Conservation (phyloP, 2,113 vertebrate species). For the Atrichornis clamosus region DNA sequence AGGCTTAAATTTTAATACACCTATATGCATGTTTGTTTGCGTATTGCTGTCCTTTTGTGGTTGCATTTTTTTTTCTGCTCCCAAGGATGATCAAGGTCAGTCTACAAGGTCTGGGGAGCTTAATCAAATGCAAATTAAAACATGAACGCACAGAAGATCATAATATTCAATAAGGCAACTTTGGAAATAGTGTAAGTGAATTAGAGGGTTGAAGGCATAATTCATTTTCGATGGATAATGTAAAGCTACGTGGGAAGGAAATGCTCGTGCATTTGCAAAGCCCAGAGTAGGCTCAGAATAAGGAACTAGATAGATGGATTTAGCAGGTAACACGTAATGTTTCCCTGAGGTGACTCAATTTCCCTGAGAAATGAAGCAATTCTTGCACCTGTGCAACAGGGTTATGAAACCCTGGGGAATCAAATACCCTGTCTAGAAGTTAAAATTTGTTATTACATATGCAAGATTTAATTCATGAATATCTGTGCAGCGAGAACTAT, state of each 20-base stretch:
- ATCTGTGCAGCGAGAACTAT: neutral
- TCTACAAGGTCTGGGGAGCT: neutral
- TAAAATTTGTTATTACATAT: neutral
- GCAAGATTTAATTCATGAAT: neutral
- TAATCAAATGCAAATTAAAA: constrained; percentile 64
- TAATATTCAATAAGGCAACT: constrained; percentile 57
- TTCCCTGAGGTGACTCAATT: constrained; percentile 18
- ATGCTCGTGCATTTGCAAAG: constrained; percentile 2
- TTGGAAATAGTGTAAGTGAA: constrained; percentile 50
- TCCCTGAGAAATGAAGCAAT: constrained; percentile 28
- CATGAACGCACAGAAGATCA: neutral
- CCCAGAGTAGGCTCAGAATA: neutral
- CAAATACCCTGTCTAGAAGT: neutral
- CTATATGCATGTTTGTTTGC: neutral
- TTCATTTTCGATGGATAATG: constrained; percentile 44
- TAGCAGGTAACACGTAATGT: constrained; percentile 26
- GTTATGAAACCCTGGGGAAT: constrained; percentile 15
- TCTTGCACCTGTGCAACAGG: neutral
- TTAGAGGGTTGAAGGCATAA: constrained; percentile 28
- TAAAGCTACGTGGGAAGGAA: constrained; percentile 15
- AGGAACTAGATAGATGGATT: constrained; percentile 8
- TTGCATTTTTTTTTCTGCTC: neutral
- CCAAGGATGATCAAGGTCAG: constrained; percentile 48
- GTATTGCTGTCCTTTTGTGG: neutral
- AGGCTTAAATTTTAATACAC: neutral